These are phyloP conservation scores for Oscheius myriophilus DNA, from an alignment of 2,888 invertebrate genomes.

Conservation along the genomic window DNA sequence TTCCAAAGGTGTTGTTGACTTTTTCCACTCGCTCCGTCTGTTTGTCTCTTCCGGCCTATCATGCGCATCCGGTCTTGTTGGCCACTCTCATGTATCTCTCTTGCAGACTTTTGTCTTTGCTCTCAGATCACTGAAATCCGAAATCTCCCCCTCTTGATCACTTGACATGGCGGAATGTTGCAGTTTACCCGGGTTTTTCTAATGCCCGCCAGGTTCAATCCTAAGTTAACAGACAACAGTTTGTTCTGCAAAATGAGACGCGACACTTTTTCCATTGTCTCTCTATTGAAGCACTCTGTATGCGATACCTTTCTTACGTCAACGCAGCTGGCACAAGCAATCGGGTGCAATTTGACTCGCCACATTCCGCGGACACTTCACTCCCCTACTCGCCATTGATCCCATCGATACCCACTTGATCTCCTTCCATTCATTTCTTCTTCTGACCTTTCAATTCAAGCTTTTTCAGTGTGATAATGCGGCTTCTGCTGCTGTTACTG, in stretches of 20 bases:
- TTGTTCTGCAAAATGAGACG: too few species aligned
- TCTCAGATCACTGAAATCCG: not conserved
- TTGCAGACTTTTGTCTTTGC: constrained; percentile 13
- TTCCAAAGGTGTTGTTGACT: constrained; percentile 16
- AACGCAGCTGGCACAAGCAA: constrained; percentile 27
- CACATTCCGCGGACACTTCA: constrained; percentile 30
- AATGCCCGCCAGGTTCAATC: not conserved
- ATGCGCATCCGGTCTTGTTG: constrained; percentile 28
- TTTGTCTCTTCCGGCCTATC: constrained; percentile 28
- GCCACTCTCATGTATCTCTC: constrained; percentile 7
- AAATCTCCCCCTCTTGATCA: too few species aligned
- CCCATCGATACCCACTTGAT: too few species aligned
- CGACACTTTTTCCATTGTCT: too few species aligned
- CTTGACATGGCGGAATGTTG: too few species aligned
- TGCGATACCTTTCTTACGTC: constrained; percentile 8
- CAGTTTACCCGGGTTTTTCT: not conserved
- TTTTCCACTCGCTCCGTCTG: constrained; percentile 21
- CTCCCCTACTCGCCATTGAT: constrained; percentile 25
- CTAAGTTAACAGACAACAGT: too few species aligned
- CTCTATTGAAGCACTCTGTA: not conserved
- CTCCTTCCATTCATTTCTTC: not conserved
- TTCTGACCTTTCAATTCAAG: not conserved
- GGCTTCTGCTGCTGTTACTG: constrained; percentile 22
- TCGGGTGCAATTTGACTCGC: constrained; percentile 22
- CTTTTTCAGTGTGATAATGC: constrained; percentile 1